These are phyloP conservation scores for Chloropsis hardwickii DNA, from an alignment of 2,113 vertebrate species.

Conservation along the genomic window DNA sequence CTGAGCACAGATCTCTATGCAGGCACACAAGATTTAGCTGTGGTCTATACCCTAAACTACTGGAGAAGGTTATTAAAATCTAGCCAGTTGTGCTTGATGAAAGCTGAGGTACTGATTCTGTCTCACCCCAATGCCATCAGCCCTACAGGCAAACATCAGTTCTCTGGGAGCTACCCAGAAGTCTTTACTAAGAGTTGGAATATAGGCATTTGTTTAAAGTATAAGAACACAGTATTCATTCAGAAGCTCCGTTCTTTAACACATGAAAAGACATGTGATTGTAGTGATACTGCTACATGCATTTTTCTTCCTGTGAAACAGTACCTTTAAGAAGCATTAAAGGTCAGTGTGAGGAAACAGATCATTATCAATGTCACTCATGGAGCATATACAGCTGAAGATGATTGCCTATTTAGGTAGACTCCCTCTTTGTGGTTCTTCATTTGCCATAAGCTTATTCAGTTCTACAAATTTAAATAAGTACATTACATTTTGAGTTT, in stretches of 20 bases:
- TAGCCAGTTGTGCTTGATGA: neutral
- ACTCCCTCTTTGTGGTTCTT: neutral
- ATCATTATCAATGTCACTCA: neutral
- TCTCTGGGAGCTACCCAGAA: neutral
- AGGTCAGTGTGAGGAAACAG: constrained; percentile 15
- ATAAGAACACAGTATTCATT: neutral
- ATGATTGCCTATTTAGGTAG: neutral
- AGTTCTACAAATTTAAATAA: neutral
- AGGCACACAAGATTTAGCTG: neutral
- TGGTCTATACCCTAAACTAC: neutral
- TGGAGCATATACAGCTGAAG: neutral
- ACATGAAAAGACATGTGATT: constrained; percentile 32
- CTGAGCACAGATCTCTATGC: neutral
- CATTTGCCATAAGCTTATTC: neutral
- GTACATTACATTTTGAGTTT: neutral
- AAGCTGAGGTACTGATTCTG: neutral
- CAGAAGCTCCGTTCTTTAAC: neutral
- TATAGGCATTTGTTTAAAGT: neutral
- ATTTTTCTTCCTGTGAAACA: neutral
- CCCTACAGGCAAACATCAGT: neutral
- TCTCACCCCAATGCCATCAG: neutral
- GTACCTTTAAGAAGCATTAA: neutral
- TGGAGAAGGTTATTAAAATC: neutral
- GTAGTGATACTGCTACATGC: neutral
- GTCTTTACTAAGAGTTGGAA: neutral